Conservation (phyloP, 2,797 vertebrate species). For the Pangasius larnaudii region DNA sequence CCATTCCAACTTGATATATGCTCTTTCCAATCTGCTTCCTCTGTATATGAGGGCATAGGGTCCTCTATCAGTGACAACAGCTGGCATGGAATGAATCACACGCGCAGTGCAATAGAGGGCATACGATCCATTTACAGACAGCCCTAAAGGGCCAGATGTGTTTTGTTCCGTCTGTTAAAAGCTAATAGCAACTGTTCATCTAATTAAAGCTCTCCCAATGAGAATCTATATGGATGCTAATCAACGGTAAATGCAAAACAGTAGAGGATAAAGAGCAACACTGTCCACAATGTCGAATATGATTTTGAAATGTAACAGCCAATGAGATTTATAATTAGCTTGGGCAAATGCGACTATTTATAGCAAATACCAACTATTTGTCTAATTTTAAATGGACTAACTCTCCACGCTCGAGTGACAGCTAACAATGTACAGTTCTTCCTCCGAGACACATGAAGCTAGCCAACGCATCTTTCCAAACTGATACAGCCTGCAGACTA, state of each 20-base stretch:
- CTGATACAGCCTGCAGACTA: neutral
- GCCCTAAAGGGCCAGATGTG: slow-evolving; percentile 32
- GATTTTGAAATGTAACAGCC: neutral
- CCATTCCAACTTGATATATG: slow-evolving; percentile 64
- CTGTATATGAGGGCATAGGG: slow-evolving; percentile 41
- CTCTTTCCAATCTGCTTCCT: slow-evolving; percentile 44
- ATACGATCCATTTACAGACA: slow-evolving; percentile 33
- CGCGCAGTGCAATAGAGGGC: slow-evolving; percentile 25
- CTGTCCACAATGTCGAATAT: neutral
- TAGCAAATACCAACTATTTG: neutral
- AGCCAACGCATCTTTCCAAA: neutral
- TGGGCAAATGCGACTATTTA: neutral
- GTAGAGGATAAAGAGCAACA: neutral
- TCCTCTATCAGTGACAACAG: slow-evolving; percentile 24
- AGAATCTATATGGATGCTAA: neutral
- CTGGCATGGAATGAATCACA: slow-evolving; percentile 38
- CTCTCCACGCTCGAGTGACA: neutral
- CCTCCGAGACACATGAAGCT: neutral
- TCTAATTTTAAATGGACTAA: neutral
- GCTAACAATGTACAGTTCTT: neutral
- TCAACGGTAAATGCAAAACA: neutral
- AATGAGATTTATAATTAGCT: slow-evolving; percentile 6
- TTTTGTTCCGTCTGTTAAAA: slow-evolving; percentile 30
- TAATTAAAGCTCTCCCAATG: slow-evolving; percentile 22
- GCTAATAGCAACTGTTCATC: slow-evolving; percentile 31